phyloP scores from a whole-genome alignment of 2,113 vertebrate species.

The Excalfactoria chinensis region DNA sequence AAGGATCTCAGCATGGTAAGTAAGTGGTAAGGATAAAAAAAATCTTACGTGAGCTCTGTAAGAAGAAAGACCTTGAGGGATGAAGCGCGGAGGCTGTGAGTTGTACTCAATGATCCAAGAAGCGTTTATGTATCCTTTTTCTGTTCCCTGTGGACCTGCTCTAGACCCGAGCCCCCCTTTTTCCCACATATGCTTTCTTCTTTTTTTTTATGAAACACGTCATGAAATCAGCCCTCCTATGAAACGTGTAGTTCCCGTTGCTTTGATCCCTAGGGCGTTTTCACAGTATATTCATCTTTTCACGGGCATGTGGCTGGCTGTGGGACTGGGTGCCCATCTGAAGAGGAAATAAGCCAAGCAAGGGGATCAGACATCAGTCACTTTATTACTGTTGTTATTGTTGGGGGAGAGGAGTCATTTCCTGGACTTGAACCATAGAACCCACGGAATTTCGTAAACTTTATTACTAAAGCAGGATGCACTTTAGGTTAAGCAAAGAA shows the following conservation, averaged over 20 bases:
- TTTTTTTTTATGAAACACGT: neutral
- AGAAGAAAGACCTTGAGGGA: neutral
- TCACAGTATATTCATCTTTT: neutral
- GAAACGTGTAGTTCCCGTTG: slow-evolving; percentile 11
- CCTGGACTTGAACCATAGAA: slow-evolving; percentile 16
- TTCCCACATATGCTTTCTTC: neutral
- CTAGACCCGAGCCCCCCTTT: neutral
- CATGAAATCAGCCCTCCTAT: slow-evolving; percentile 20
- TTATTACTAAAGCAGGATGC: neutral
- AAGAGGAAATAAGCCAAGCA: slow-evolving; percentile 7
- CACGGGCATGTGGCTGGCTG: neutral
- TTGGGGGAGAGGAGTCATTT: neutral
- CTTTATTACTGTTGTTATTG: neutral
- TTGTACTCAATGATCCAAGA: neutral
- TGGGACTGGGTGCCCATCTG: neutral
- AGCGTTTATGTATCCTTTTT: neutral
- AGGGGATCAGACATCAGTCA: neutral
- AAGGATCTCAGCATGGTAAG: neutral
- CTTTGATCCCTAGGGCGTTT: neutral
- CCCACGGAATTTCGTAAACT: neutral
- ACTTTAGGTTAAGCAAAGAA: neutral
- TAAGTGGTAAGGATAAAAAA: neutral
- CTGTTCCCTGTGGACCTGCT: neutral
- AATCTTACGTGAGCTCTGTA: neutral
- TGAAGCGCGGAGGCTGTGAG: neutral